Conservation (phyloP, 2,113 vertebrate genomes). For the Callorhinus ursinus region DNA sequence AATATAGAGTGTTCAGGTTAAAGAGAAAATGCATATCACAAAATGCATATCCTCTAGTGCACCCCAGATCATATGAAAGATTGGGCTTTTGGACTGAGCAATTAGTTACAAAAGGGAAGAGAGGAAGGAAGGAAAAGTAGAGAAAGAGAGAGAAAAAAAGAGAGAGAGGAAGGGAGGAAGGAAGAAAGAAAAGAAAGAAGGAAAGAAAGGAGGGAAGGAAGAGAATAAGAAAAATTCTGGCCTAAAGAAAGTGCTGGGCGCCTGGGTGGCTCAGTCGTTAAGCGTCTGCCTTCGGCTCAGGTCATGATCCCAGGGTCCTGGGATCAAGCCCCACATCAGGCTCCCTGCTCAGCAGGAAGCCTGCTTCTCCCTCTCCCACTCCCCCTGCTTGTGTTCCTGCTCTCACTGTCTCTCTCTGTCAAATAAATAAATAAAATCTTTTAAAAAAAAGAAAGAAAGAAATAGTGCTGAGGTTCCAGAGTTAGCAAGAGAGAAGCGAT, state of each 20-base stretch:
- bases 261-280: no score
- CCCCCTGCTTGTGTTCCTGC: no score
- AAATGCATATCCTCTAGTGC: background rate
- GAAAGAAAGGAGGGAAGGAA: no score
- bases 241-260: background rate
- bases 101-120: no score
- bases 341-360: no score
- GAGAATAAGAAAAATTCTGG: background rate
- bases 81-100: background rate
- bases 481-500: background rate
- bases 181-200: background rate
- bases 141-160: background rate
- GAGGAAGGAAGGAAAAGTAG: no score
- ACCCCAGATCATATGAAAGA: background rate
- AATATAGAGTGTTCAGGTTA: background rate
- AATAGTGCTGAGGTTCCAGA: background rate
- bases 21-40: background rate
- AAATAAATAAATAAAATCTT: no score
- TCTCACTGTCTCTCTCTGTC: no score
- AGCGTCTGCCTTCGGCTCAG: no score
- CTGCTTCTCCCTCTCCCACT: no score
- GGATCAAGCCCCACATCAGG: no score
- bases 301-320: no score
- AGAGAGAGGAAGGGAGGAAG: fast-evolving
- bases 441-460: background rate